Conservation (phyloP, 2,797 vertebrate genomes). For the Zalophus californianus region DNA sequence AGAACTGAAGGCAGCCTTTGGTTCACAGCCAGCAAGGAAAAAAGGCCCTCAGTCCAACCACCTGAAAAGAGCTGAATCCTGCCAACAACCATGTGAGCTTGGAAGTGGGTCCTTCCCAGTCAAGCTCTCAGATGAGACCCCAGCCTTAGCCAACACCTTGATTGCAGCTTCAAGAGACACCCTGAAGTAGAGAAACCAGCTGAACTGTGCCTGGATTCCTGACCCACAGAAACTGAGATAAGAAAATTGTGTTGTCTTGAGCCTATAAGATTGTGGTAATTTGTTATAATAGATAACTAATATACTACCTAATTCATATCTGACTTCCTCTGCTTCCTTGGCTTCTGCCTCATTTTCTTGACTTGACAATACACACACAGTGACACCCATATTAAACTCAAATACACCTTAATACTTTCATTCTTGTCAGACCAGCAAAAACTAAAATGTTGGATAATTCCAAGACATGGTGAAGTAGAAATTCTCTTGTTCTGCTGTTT, state of each 20-base stretch:
- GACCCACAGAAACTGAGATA: neutral
- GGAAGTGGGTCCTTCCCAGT: neutral
- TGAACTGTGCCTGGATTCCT: neutral
- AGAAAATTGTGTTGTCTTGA: neutral
- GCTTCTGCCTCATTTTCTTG: neutral
- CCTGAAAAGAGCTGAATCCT: neutral
- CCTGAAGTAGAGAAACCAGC: neutral
- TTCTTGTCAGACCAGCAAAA: neutral
- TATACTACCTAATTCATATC: neutral
- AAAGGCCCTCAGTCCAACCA: neutral
- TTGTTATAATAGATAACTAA: neutral
- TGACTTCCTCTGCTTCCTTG: neutral
- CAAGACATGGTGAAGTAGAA: neutral
- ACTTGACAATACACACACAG: neutral
- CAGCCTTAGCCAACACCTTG: neutral
- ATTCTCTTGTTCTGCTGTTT: neutral
- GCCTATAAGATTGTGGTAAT: neutral
- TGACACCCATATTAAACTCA: neutral
- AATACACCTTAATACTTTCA: neutral
- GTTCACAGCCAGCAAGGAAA: neutral
- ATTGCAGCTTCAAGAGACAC: neutral
- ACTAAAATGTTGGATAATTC: neutral
- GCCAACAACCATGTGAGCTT: neutral
- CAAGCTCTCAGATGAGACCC: neutral
- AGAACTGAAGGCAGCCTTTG: neutral